phyloP scores from a whole-genome alignment of 2,113 vertebrate genomes.

The Brachyhypopomus occidentalis region DNA sequence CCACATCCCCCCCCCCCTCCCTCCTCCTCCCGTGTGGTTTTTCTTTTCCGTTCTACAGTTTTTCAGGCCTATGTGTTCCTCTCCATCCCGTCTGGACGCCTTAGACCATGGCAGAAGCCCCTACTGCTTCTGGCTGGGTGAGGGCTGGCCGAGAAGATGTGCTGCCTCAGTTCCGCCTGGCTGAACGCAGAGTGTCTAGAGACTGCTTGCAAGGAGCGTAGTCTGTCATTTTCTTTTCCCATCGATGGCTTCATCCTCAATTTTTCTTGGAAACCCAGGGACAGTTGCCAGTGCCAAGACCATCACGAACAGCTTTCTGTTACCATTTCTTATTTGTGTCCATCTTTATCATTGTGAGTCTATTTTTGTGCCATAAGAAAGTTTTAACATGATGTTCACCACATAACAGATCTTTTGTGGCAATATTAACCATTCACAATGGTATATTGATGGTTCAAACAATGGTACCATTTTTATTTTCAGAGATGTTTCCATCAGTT shows the following conservation, averaged over 20 bases:
- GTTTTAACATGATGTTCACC: constrained; percentile 56
- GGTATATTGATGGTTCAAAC: constrained; percentile 83
- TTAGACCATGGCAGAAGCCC: constrained; percentile 9
- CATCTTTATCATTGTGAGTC: constrained; percentile 20
- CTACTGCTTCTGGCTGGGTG: neutral
- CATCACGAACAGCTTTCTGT: constrained; percentile 55
- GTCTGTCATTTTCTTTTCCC: constrained; percentile 11
- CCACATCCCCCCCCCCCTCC: too few species aligned
- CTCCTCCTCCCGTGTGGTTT: neutral
- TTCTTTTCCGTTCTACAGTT: neutral
- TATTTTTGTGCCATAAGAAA: constrained; percentile 39
- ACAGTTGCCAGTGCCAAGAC: constrained; percentile 73
- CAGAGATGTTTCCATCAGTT: constrained; percentile 17
- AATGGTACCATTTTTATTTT: constrained; percentile 80
- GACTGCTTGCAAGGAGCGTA: constrained; percentile 49
- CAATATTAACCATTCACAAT: constrained; percentile 75
- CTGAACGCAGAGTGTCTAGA: constrained; percentile 55
- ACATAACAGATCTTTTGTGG: constrained; percentile 68
- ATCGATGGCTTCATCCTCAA: neutral
- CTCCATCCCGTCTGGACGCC: neutral
- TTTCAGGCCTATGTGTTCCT: neutral
- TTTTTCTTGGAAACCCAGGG: constrained; percentile 45
- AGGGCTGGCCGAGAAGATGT: neutral
- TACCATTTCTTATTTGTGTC: constrained; percentile 53
- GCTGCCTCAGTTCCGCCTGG: constrained; percentile 36